Evolutionary conservation across 2,797 vertebrate genomes (phyloP).

Genomic region (Delichon dasypus): DNA sequence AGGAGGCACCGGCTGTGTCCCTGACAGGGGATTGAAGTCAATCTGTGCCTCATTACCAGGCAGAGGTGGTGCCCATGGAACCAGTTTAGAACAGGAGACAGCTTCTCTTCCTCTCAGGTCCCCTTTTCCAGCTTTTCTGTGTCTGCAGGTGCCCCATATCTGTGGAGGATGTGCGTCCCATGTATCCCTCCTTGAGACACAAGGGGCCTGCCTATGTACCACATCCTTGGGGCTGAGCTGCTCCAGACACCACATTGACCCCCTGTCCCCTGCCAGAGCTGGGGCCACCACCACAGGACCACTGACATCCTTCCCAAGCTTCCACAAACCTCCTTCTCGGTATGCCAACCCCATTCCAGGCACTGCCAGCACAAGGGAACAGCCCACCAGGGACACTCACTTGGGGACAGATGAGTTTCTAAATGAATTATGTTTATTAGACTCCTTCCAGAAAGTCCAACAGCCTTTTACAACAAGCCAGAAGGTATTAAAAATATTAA

Average conservation of each 20-base stretch:
- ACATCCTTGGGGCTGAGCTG: neutral
- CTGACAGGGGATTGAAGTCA: neutral
- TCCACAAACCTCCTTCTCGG: rapidly evolving
- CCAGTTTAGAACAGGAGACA: neutral
- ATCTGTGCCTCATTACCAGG: neutral
- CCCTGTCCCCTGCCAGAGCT: neutral
- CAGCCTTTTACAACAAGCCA: neutral
- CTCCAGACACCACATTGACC: neutral
- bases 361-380: neutral
- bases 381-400: neutral
- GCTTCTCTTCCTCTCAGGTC: neutral
- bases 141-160: neutral
- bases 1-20: rapidly evolving
- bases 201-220: neutral
- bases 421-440: neutral
- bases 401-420: neutral
- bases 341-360: neutral
- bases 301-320: neutral
- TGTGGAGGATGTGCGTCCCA: neutral
- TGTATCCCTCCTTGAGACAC: neutral
- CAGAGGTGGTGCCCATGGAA: neutral
- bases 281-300: neutral
- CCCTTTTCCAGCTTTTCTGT: neutral
- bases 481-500: neutral
- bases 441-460: neutral